These are phyloP conservation scores for Poliocrania exsul DNA, from an alignment of 2,797 vertebrate species.

Conservation along the genomic window DNA sequence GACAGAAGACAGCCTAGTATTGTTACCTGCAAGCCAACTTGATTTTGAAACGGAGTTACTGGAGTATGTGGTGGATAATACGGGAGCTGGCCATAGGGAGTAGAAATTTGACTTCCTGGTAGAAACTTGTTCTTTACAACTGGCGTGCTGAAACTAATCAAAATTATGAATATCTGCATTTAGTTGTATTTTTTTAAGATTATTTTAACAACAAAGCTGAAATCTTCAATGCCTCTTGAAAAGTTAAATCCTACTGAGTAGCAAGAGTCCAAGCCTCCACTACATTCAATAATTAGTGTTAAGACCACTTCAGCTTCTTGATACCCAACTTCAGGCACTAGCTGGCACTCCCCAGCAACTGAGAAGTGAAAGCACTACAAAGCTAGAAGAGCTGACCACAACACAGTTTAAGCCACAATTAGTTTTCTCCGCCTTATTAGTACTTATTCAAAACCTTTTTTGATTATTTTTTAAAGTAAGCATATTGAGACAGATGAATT, in stretches of 20 bases:
- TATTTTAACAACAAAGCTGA: background rate
- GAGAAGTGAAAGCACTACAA: background rate
- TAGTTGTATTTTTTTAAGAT: background rate
- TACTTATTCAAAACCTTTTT: background rate
- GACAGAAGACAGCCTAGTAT: background rate
- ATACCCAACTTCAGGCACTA: background rate
- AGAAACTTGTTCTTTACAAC: conserved; percentile 79
- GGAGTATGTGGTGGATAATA: conserved; percentile 69
- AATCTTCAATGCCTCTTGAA: background rate
- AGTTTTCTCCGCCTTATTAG: background rate
- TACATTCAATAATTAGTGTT: background rate
- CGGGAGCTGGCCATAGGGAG: conserved; percentile 74
- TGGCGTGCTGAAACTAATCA: conserved; percentile 83
- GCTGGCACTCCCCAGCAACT: background rate
- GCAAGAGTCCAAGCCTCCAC: background rate
- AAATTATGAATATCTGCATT: background rate
- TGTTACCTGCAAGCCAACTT: conserved; percentile 70
- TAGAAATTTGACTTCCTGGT: conserved; percentile 72
- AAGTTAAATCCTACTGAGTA: background rate
- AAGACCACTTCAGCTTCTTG: background rate
- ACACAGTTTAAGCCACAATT: background rate
- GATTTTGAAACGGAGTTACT: conserved; percentile 70
- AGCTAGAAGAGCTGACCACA: background rate
- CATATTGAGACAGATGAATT: background rate
- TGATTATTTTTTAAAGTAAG: background rate